These are phyloP conservation scores for Candidula unifasciata DNA, from an alignment of 2,888 invertebrate genomes.

Conservation along the genomic window DNA sequence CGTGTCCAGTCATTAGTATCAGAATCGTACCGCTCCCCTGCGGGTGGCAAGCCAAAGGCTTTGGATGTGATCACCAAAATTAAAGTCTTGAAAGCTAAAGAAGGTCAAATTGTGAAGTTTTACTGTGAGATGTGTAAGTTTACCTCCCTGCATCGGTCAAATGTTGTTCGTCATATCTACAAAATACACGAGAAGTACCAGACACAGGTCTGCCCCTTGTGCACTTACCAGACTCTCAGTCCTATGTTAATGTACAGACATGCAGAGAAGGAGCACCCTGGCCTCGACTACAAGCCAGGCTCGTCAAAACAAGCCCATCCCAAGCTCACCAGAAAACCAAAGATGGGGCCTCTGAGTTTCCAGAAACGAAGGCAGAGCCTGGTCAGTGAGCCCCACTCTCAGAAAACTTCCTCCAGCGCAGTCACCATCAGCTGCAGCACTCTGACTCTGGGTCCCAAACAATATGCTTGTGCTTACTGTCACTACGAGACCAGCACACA, in stretches of 20 bases:
- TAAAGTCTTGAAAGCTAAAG: conserved; percentile 54
- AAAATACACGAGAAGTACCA: conserved; percentile 59
- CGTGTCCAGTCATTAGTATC: conserved; percentile 19
- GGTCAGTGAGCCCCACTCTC: not conserved
- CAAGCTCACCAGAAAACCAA: conserved; percentile 21
- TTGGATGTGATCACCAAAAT: conserved; percentile 58
- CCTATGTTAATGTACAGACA: conserved; percentile 56
- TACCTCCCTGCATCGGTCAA: conserved; percentile 58
- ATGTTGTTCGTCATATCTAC: conserved; percentile 57
- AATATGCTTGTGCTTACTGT: conserved; percentile 56
- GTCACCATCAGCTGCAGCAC: not conserved
- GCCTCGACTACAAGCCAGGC: conserved; percentile 50
- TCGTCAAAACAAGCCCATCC: conserved; percentile 5
- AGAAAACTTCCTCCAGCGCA: not conserved
- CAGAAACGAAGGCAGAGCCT: conserved; percentile 33
- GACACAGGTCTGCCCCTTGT: conserved; percentile 55
- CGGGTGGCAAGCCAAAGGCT: conserved; percentile 52
- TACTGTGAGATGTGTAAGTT: conserved; percentile 58
- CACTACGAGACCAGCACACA: conserved; percentile 55
- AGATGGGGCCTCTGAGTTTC: conserved; percentile 46
- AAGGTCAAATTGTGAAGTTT: conserved; percentile 54
- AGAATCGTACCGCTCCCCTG: conserved; percentile 47
- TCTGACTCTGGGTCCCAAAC: conserved; percentile 44
- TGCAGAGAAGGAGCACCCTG: conserved; percentile 52
- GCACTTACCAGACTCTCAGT: conserved; percentile 58